Evolutionary conservation across 2,797 vertebrate species (phyloP), one percentile per base, ranked within the genome.

Genomic region (Phalanger gymnotis): DNA sequence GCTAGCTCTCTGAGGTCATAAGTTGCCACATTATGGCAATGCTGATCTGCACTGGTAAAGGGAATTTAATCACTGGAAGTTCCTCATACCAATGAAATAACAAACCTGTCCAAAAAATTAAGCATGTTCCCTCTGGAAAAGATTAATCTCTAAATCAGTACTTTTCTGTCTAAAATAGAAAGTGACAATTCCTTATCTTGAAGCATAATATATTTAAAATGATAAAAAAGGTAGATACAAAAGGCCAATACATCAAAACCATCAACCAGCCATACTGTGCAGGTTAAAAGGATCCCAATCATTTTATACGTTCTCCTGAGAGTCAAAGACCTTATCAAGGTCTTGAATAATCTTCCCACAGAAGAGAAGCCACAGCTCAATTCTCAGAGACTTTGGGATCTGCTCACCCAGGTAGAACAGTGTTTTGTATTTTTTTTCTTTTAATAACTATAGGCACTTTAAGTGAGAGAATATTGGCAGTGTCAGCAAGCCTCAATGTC

Each of bases 351-450:
- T 91, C 53, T 95, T 94, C 95, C 51, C 93, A 93, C 31, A 56
- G 22, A 92, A 96, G 53, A 53, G 30, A 92, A 96, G 54, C 53
- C 92, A 94, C 0, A 92, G 92, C 40, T 30, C 55, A 95, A 19
- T 95, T 95, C 96, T 96, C 92, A 95, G 3, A 54, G 93, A 92
- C 16, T 94, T 96, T 93, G 96, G 94, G 91, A 96, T 94, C 31
- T 94, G 95, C 81, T 95, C 56, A 55, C 61, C 34, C 53, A 61
- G 93, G 52, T 53, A 94, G 55, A 95, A 92, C 9, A 51, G 56
- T 25, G 90, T 40, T 94, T 34, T 61, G 54, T 52, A 4, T 5
- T 11, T 53, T 31, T 53, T 87, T 93, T 94, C n/a, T 52, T 53
- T 96, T 95, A 90, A 40, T 55, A 47, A 53, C 54, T 34, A 0